These are phyloP conservation scores for Vicugna pacos DNA, from an alignment of 2,113 vertebrate species.

Conservation along the genomic window DNA sequence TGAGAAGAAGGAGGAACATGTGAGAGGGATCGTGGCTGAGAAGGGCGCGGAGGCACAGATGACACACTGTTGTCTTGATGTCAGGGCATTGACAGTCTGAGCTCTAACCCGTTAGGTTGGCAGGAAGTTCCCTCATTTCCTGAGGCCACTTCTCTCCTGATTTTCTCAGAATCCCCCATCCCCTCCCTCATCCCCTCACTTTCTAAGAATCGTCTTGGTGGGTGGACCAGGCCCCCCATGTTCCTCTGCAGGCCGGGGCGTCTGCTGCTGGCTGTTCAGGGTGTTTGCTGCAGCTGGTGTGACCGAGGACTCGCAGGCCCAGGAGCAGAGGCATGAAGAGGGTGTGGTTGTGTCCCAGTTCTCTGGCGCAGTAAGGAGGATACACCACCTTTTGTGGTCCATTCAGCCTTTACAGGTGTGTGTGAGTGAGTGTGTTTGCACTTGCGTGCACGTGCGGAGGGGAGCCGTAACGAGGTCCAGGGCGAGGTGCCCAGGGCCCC, in stretches of 20 bases:
- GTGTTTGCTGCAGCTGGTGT: neutral
- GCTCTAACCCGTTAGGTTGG: neutral
- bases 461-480: neutral
- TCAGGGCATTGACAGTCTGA: neutral
- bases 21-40: neutral
- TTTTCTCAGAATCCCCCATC: neutral
- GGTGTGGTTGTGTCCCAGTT: neutral
- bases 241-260: neutral
- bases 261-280: neutral
- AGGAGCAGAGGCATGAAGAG: neutral
- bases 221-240: neutral
- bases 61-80: neutral
- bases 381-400: neutral
- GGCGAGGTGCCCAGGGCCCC: neutral
- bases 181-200: neutral
- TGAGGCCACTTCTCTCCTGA: neutral
- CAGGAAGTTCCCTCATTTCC: neutral
- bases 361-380: neutral
- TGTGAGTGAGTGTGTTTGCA: neutral
- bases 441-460: fast-evolving
- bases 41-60: neutral
- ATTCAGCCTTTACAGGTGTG: neutral
- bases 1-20: neutral
- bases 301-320: neutral
- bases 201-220: neutral